Conservation (phyloP, 2,113 vertebrate species). For the Hippolais icterina region DNA sequence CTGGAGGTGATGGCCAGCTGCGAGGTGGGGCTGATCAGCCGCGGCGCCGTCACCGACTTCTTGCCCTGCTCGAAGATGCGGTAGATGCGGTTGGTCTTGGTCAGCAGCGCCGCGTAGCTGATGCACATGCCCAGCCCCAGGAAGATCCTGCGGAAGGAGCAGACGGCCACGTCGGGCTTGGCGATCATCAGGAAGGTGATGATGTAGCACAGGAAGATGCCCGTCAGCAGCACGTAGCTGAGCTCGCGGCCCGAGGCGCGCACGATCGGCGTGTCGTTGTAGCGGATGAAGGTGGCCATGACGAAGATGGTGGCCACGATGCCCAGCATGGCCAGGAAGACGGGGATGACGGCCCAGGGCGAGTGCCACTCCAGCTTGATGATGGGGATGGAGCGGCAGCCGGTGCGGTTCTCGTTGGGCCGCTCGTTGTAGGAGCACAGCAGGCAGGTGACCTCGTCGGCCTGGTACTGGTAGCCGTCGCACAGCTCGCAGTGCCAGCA, state of each 20-base stretch:
- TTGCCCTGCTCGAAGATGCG: conserved; percentile 97
- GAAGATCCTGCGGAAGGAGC: conserved; percentile 91
- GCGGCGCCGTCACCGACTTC: conserved; percentile 90
- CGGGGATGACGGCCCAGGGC: conserved; percentile 90
- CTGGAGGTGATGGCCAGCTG: conserved; percentile 94
- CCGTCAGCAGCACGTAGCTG: conserved; percentile 91
- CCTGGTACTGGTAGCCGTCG: conserved; percentile 91
- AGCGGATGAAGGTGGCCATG: conserved; percentile 90
- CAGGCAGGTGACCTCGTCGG: conserved; percentile 88
- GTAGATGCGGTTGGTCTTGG: conserved; percentile 96
- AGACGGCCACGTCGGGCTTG: conserved; percentile 88
- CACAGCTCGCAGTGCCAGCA: conserved; percentile 97
- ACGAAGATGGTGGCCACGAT: conserved; percentile 93
- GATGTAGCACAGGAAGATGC: conserved; percentile 95
- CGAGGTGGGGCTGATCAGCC: conserved; percentile 93
- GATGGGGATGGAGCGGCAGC: conserved; percentile 90
- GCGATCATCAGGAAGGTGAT: conserved; percentile 98
- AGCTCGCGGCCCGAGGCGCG: conserved; percentile 91
- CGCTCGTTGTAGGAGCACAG: conserved; percentile 89
- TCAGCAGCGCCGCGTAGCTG: conserved; percentile 92
- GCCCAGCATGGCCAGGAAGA: conserved; percentile 93
- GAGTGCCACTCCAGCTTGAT: conserved; percentile 95
- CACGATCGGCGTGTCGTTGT: conserved; percentile 95
- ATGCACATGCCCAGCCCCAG: conserved; percentile 95
- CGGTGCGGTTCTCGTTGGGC: conserved; percentile 87